phyloP scores from a whole-genome alignment of 2,888 invertebrate genomes.

The Zaprionus lineosus region DNA sequence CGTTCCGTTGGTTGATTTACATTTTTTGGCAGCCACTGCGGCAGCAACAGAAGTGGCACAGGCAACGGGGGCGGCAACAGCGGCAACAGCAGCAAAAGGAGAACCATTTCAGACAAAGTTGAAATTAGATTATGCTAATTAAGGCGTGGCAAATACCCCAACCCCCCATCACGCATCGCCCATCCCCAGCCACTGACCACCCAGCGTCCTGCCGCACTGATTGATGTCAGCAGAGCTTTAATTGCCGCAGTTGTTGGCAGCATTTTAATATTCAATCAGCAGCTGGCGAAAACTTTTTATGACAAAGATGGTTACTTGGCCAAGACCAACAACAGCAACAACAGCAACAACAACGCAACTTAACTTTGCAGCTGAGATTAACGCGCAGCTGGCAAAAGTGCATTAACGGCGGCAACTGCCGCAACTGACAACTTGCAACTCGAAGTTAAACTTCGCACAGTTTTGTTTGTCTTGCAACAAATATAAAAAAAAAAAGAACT shows the following conservation, averaged over 20 bases:
- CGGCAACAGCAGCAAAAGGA: conserved; percentile 33
- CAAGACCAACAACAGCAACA: conserved; percentile 14
- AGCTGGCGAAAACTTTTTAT: conserved; percentile 60
- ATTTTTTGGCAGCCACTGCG: conserved; percentile 51
- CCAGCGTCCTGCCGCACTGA: conserved; percentile 35
- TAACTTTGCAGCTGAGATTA: conserved; percentile 53
- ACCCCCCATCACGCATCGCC: not conserved
- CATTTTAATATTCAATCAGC: conserved; percentile 75
- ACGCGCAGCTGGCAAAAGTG: conserved; percentile 56
- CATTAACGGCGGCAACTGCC: conserved; percentile 15
- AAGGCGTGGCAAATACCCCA: conserved; percentile 53
- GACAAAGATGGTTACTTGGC: conserved; percentile 44
- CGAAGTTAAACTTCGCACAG: conserved; percentile 1
- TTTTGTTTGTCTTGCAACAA: conserved; percentile 16
- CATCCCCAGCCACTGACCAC: not conserved
- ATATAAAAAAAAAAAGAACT: conserved; percentile 36
- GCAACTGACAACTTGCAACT: conserved; percentile 12
- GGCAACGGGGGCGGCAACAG: not conserved
- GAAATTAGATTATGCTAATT: conserved; percentile 81
- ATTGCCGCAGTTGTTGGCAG: conserved; percentile 50
- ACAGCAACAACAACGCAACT: conserved; percentile 18
- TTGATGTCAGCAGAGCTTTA: conserved; percentile 64
- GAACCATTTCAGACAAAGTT: conserved; percentile 52
- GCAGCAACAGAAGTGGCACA: conserved; percentile 1
- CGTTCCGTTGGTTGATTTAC: conserved; percentile 52